Base-by-base conservation (phyloP, 2,888 invertebrate species). In the Drosophila meridiana region DNA sequence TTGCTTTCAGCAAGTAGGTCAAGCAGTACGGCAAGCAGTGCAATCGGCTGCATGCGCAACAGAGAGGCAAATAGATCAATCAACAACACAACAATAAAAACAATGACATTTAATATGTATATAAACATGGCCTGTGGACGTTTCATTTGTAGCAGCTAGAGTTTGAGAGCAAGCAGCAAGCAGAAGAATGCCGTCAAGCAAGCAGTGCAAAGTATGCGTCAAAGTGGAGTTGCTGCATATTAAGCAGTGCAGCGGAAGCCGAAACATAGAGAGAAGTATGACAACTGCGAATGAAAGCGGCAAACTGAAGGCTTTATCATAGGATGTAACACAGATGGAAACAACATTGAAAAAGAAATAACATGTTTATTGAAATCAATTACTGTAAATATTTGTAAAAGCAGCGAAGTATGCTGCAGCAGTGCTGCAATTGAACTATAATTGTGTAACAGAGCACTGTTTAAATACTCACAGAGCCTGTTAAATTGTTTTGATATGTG, bases 1-100 rank as follows among this genome's bases (percentile, higher is more conserved):
- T 81, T 82, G 81, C 80, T 80, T 83, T 80, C 70, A 74, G 83
- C 69, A 61, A 69, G 74, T 53, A 50, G 50, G 9, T 26, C 26
- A 64, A 71, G 61, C 55, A 61, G 40, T 74, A 4, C 2, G 30
- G 13, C 30, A 66, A 71, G 61, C 55, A 61, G 40, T 73, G 32
- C 4, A 20, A 13, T 6, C n/a, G 13, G 32, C 28, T 34, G 38
- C n/a, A n/a, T 5, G 59, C 13, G 59, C 48, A 30, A 60, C 11
- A 68, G 69, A 69, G 61, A 79, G 71, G 71, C 68, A 76, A 61
- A 74, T 61, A 75, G 75, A 81, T 83, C 78, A 88, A 76, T 78
- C 81, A 77, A 83, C 76, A 45, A 45, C 20, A 83, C 76, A 80
- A 86, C 77, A 79, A 73, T 86, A 69, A 86, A 86, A 75, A 72